phyloP scores from a whole-genome alignment of 2,888 invertebrate genomes.

The Trachelus iudaicus region DNA sequence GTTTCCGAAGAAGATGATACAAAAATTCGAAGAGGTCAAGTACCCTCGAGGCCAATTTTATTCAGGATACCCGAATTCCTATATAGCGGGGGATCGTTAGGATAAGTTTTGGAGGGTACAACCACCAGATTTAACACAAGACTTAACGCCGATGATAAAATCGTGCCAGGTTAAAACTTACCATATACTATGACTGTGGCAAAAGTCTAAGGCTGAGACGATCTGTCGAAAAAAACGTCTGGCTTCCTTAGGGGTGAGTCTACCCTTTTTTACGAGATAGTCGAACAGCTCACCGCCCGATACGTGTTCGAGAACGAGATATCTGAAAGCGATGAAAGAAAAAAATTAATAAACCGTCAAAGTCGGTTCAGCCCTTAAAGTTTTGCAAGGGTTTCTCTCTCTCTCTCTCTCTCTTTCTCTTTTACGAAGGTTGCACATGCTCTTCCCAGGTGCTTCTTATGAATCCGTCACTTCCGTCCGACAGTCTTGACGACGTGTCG shows the following conservation, averaged over 20 bases:
- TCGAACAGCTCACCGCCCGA: slow-evolving; percentile 99
- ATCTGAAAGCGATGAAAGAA: slow-evolving; percentile 71
- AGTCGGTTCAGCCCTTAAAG: background rate
- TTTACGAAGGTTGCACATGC: background rate
- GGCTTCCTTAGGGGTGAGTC: slow-evolving; percentile 97
- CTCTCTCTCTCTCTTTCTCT: background rate
- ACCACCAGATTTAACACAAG: background rate
- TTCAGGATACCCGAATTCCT: background rate
- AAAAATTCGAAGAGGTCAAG: background rate
- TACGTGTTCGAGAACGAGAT: slow-evolving; percentile 97
- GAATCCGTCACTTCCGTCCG: background rate
- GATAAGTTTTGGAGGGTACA: background rate
- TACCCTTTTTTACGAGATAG: slow-evolving; percentile 97
- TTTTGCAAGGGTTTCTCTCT: background rate
- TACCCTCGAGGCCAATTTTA: background rate
- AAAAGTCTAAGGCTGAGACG: slow-evolving; percentile 98
- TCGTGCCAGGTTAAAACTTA: slow-evolving; percentile 66
- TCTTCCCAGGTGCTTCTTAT: background rate
- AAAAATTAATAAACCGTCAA: slow-evolving; percentile 12
- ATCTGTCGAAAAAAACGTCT: slow-evolving; percentile 98
- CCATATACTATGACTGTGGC: slow-evolving; percentile 99
- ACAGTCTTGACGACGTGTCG: background rate
- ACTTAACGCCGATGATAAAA: background rate
- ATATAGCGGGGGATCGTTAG: background rate
- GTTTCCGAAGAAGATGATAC: background rate